Base-by-base conservation (phyloP, 2,113 vertebrate species). In the Sinocyclocheilus anophthalmus region DNA sequence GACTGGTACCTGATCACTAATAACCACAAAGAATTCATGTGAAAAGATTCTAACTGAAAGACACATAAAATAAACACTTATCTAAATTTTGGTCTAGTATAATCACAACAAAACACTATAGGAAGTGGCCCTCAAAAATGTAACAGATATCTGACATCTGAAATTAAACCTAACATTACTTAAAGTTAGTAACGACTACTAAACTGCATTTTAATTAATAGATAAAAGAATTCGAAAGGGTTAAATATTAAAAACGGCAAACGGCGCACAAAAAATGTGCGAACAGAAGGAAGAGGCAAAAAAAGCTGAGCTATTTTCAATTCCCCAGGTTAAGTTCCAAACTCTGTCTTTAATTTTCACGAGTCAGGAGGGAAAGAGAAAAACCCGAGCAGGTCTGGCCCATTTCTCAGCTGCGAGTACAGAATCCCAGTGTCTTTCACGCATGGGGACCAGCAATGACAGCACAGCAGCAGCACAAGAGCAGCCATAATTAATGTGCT, bases 401-500 rank as follows among this genome's bases (percentile, higher is more conserved):
- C n/a, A 81, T 81, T 81, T 67, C 39, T 81, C 59, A 81, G 39
- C 79, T 67, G 59, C 59, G 26, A 18, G 59, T 48, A 20, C 39
- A 81, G 39, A 11, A 10, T 63, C 53, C 37, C 37, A 1, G 22
- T 81, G 79, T 48, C 79, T 81, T 81, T 81, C 79, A 81, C 39
- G 59, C 59, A 67, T 65, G 79, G 79, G 59, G 79, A 81, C 79
- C 37, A 24, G 39, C 79, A 65, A 18, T 81, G 59, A 81, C 79
- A 81, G 79, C 79, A 81, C 39, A 81, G 39, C 59, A 26, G 48
- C 59, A 48, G 79, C 59, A 48, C 22, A 80, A 61, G 61, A 65
- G 14, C 79, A 26, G 39, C 37, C 59, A 67, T 81, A 81, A 81
- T 81, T 81, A 81, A 81, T 81, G 79, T 65, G 79, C 79, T 81